phyloP scores from a whole-genome alignment of 2,113 vertebrate species.

The Gadus macrocephalus region DNA sequence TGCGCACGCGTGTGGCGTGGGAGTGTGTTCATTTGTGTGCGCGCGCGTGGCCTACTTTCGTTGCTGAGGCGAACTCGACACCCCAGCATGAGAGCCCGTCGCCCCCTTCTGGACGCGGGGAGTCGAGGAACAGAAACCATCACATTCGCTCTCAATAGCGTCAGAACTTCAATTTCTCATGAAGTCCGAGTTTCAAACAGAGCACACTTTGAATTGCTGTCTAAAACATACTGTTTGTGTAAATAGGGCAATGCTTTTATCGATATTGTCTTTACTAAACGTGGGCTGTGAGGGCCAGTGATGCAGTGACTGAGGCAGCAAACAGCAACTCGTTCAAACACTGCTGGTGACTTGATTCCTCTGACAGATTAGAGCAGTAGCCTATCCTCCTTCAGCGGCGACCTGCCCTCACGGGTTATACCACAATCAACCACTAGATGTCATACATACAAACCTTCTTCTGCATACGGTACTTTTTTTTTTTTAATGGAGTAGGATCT shows the following conservation, averaged over 20 bases:
- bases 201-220: too few species aligned
- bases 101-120: constrained; percentile 60
- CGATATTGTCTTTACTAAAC: too few species aligned
- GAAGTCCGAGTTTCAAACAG: too few species aligned
- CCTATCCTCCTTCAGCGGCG: too few species aligned
- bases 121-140: neutral
- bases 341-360: neutral
- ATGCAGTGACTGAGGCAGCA: too few species aligned
- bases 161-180: neutral
- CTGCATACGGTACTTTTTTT: too few species aligned
- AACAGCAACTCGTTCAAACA: too few species aligned
- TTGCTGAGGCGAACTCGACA: neutral
- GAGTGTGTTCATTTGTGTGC: neutral
- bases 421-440: constrained; percentile 49
- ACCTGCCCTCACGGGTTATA: too few species aligned
- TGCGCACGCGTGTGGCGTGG: neutral
- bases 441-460: constrained; percentile 35
- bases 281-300: too few species aligned
- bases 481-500: too few species aligned
- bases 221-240: too few species aligned
- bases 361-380: neutral
- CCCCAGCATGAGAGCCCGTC: constrained; percentile 25
- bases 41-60: neutral
- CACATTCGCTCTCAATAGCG: neutral
- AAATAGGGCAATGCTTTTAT: too few species aligned